A percentile compares a stretch with the other conserved stretches of the same genome.
Evolutionary conservation across 2,797 vertebrate species (phyloP).

Genomic region (Sorex maritimensis): DNA sequence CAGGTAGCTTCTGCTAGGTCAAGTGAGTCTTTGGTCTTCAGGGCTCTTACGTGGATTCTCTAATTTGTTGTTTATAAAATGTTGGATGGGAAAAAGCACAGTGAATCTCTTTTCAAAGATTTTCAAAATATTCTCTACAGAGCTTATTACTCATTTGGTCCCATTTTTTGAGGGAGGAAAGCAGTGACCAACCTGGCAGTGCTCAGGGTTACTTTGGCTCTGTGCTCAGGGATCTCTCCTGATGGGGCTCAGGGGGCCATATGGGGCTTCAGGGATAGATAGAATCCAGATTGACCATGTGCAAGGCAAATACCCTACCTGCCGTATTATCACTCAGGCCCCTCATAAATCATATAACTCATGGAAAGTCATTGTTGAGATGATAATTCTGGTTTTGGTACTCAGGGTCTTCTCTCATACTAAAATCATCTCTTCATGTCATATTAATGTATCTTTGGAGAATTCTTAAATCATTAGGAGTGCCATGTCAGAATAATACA

Average conservation of each 20-base stretch:
- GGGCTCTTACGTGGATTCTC: not conserved
- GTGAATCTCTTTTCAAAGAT: not conserved
- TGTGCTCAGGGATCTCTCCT: no score
- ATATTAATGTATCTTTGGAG: not conserved
- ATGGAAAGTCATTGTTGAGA: no score
- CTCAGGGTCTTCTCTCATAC: not conserved
- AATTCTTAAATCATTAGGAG: no score
- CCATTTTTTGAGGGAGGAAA: not conserved
- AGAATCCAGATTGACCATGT: no score
- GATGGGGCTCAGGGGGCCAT: no score
- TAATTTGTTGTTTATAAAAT: slow-evolving; percentile 27
- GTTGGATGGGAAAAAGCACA: slow-evolving; percentile 24
- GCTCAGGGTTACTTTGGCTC: no score
- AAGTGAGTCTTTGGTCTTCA: not conserved
- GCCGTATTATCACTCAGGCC: no score
- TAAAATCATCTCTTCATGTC: not conserved
- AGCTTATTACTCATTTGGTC: slow-evolving; percentile 4
- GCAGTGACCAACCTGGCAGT: no score
- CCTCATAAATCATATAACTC: no score
- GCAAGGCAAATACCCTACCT: no score
- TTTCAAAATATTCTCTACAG: not conserved
- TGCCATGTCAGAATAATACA: not conserved
- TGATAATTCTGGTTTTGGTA: not conserved
- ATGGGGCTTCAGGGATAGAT: no score
- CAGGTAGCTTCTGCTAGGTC: no score